These are phyloP conservation scores for Anthrax anthrax DNA, from an alignment of 2,888 invertebrate genomes.

Conservation along the genomic window DNA sequence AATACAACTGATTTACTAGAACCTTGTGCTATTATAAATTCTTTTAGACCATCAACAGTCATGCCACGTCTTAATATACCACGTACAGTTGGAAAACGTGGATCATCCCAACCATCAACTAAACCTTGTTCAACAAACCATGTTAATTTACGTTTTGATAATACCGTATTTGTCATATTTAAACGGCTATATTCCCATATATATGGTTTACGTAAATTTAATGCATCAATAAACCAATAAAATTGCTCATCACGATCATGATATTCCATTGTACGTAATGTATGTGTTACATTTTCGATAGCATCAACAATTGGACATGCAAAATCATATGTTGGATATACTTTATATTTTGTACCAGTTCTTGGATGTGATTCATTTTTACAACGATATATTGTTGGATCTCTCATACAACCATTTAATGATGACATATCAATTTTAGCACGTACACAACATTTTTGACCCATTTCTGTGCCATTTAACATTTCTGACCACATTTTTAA, in stretches of 20 bases:
- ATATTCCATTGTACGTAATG: slow-evolving; percentile 95
- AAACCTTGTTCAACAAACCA: slow-evolving; percentile 93
- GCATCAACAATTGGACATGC: slow-evolving; percentile 99
- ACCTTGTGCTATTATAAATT: slow-evolving; percentile 96
- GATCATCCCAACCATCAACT: slow-evolving; percentile 99
- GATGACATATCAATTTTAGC: slow-evolving; percentile 97
- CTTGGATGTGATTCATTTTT: slow-evolving; percentile 90
- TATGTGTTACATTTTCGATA: slow-evolving; percentile 93
- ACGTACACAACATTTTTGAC: slow-evolving; percentile 84
- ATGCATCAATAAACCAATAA: slow-evolving; percentile 87
- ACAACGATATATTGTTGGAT: slow-evolving; percentile 97
- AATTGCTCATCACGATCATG: slow-evolving; percentile 96
- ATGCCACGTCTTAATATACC: slow-evolving; percentile 91
- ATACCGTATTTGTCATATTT: slow-evolving; percentile 95
- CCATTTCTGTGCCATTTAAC: slow-evolving; percentile 64
- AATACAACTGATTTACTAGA: slow-evolving; percentile 93
- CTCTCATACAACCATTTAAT: slow-evolving; percentile 89
- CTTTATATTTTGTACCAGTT: slow-evolving; percentile 90
- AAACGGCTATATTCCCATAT: slow-evolving; percentile 95
- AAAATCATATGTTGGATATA: slow-evolving; percentile 99
- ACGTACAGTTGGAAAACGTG: slow-evolving; percentile 94
- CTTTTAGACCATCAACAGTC: slow-evolving; percentile 91
- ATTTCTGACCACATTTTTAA: slow-evolving; percentile 87
- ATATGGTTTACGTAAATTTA: slow-evolving; percentile 74
- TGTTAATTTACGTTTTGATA: slow-evolving; percentile 93